Evolutionary conservation across 2,888 invertebrate genomes (phyloP), one percentile per base, ranked within the genome.

Genomic region (Alentia gelatinosa): DNA sequence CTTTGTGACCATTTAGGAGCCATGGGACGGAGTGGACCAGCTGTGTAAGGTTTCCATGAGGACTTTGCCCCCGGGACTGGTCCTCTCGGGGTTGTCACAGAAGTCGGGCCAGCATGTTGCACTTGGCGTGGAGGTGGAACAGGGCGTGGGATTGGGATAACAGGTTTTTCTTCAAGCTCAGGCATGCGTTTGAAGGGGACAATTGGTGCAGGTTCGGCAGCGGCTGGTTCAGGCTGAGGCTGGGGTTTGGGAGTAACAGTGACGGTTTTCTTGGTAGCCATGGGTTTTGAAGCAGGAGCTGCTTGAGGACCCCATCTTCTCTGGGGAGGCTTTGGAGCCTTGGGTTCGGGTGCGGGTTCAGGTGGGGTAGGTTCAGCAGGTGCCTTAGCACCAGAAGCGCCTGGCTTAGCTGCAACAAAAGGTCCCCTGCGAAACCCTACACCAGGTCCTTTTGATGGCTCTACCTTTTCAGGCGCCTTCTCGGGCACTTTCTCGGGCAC

Each of bases 11-110:
- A 79, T 79, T 79, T 79, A n/a, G 83, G 83, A 26, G 83, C 83
- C 19, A 37, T 83, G 1, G 86, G 47, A 5, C 86, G 40, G 12
- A 86, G 15, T 23, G 86, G 86, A 86, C 86, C 86, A 86, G 86
- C 86, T 33, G 86, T 86, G 86, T 86, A 86, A 50, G 86, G 86
- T 86, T 86, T 86, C 86, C 86, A 86, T 86, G 86, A 86, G 50
- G 86, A 86, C 86, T 86, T 86, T 86, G 86, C 86, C 47, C 86
- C 86, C 35, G 86, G 86, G 86, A 86, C 86, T 0, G 86, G 86
- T 47, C 86, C 86, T 26, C 86, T 23, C 47, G 86, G 86, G 35
- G 86, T 86, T 47, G 42, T 30, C 47, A 86, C 50, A 86, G 86
- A 42, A 47, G 50, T 50, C 30, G 86, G 42, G 30, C 86, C 86